A percentile compares a stretch with the other conserved stretches of the same genome.
Evolutionary conservation across 2,797 vertebrate genomes (phyloP).

Genomic region (Threskiornis aethiopicus): DNA sequence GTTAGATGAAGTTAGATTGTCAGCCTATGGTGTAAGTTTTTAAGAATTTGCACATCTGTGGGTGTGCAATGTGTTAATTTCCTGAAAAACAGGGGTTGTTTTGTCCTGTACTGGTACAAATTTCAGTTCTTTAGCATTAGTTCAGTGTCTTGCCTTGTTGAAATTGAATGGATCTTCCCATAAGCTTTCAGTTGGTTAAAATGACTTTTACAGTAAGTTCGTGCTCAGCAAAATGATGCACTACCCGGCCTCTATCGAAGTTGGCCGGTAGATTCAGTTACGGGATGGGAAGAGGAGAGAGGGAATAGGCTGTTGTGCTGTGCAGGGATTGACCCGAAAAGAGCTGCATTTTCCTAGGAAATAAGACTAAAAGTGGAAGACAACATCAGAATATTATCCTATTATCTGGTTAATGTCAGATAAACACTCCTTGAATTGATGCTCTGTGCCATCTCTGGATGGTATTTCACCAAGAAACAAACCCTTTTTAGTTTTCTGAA

Average conservation of each 20-base stretch:
- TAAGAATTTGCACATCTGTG: background rate
- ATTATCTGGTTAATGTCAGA: background rate
- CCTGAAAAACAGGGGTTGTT: background rate
- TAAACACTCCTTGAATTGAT: background rate
- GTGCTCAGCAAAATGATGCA: background rate
- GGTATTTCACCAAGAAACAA: background rate
- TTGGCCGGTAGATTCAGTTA: background rate
- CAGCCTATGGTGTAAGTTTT: background rate
- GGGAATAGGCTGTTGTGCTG: background rate
- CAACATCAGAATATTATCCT: background rate
- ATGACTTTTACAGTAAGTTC: background rate
- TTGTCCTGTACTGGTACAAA: background rate
- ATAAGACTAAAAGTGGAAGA: background rate
- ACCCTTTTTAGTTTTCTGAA: background rate
- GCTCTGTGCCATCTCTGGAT: background rate
- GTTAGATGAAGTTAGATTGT: background rate
- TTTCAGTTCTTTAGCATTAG: background rate
- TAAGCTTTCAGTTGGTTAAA: background rate
- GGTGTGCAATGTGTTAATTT: background rate
- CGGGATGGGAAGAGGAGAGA: background rate
- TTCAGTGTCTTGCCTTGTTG: background rate
- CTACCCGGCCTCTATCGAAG: background rate
- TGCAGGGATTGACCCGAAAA: background rate
- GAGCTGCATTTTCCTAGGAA: background rate
- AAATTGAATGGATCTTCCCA: background rate